These are phyloP conservation scores for Antheraea yamamai DNA, from an alignment of 2,888 invertebrate species.

Conservation along the genomic window DNA sequence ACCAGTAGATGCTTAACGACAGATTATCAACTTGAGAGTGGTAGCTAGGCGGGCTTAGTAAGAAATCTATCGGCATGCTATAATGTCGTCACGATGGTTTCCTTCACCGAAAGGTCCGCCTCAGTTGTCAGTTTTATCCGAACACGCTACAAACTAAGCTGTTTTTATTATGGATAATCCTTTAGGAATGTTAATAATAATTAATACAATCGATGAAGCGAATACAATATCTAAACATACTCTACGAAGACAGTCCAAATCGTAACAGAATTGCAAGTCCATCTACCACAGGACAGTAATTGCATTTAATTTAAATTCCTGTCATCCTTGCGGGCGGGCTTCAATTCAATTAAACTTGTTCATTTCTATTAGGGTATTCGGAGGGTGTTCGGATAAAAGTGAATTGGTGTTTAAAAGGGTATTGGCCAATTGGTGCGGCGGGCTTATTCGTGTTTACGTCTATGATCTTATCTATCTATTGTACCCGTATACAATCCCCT, in stretches of 20 bases:
- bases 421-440: constrained; percentile 62
- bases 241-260: neutral
- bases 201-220: neutral
- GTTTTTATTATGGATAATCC: too few relatives aligned
- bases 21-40: too few relatives aligned
- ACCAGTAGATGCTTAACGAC: too few relatives aligned
- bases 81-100: too few relatives aligned
- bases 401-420: constrained; percentile 65
- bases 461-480: constrained; percentile 73
- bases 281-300: constrained; percentile 43
- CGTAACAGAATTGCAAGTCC: constrained; percentile 23
- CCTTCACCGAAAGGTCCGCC: too few relatives aligned
- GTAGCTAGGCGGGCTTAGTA: too few relatives aligned
- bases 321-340: constrained; percentile 57
- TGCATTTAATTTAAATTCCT: constrained; percentile 63
- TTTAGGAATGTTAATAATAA: neutral
- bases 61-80: too few relatives aligned
- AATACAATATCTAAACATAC: neutral
- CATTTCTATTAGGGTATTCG: constrained; percentile 56
- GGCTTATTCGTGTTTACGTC: constrained; percentile 69
- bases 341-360: constrained; percentile 74
- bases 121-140: too few relatives aligned
- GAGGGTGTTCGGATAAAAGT: constrained; percentile 34
- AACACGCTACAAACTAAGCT: too few relatives aligned
- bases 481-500: constrained; percentile 62